phyloP scores from a whole-genome alignment of 2,888 invertebrate species.

The Hydraecia micacea region DNA sequence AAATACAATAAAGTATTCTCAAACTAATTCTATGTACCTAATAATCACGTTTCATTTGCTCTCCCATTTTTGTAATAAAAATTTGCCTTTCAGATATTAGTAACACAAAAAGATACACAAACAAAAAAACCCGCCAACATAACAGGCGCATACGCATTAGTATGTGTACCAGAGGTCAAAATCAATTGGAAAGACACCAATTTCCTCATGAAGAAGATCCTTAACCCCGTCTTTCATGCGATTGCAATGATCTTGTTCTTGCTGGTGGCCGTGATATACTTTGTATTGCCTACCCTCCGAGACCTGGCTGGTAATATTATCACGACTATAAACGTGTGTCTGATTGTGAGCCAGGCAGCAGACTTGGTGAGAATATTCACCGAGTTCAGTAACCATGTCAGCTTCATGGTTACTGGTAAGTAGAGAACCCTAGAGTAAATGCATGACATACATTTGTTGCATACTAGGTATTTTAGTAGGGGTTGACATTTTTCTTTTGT shows the following conservation, averaged over 20 bases:
- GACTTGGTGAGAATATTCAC: slow-evolving; percentile 95
- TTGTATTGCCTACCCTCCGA: slow-evolving; percentile 94
- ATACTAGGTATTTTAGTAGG: background rate
- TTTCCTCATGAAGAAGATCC: slow-evolving; percentile 93
- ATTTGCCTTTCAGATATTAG: slow-evolving; percentile 84
- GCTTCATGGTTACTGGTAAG: slow-evolving; percentile 94
- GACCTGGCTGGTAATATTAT: slow-evolving; percentile 96
- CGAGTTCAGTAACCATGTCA: slow-evolving; percentile 94
- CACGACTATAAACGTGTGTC: slow-evolving; percentile 94
- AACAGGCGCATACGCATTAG: slow-evolving; percentile 92
- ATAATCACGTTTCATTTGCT: background rate
- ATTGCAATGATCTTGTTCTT: slow-evolving; percentile 93
- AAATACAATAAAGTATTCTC: background rate
- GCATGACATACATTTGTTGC: slow-evolving; percentile 5
- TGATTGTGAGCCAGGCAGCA: slow-evolving; percentile 94
- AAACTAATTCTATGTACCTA: background rate
- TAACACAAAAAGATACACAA: slow-evolving; percentile 67
- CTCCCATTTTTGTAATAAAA: slow-evolving; percentile 11
- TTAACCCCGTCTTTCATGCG: slow-evolving; percentile 94
- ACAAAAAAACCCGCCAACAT: slow-evolving; percentile 82
- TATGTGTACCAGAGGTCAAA: slow-evolving; percentile 93
- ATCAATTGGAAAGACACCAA: slow-evolving; percentile 93
- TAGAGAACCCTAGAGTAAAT: slow-evolving; percentile 13
- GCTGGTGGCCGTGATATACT: slow-evolving; percentile 94
- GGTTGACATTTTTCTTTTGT: slow-evolving; percentile 35